phyloP scores from a whole-genome alignment of 2,888 invertebrate species.

The Sesia apiformis region DNA sequence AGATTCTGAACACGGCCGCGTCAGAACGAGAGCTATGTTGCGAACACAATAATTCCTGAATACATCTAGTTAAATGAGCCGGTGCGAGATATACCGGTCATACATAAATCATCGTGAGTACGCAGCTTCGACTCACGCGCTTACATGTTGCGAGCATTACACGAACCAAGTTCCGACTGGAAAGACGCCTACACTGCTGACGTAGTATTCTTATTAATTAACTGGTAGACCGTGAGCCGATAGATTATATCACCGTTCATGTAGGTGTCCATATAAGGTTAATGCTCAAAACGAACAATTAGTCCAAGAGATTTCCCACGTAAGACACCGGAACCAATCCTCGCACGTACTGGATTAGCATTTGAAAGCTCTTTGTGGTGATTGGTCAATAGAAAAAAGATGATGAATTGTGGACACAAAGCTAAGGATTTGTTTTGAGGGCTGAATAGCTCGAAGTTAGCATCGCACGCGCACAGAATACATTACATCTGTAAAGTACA shows the following conservation, averaged over 20 bases:
- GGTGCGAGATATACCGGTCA: constrained; percentile 40
- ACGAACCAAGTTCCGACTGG: constrained; percentile 18
- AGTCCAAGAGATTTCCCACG: constrained; percentile 51
- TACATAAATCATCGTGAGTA: constrained; percentile 61
- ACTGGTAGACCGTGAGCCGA: constrained; percentile 38
- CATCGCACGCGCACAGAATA: constrained; percentile 59
- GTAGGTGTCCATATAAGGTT: constrained; percentile 73
- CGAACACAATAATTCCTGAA: constrained; percentile 59
- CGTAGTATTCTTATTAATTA: constrained; percentile 16
- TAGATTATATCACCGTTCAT: constrained; percentile 67
- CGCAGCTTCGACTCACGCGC: constrained; percentile 31
- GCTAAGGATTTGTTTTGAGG: constrained; percentile 67
- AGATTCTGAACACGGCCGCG: constrained; percentile 47
- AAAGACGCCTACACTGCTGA: constrained; percentile 59
- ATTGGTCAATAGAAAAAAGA: constrained; percentile 62
- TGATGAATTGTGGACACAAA: constrained; percentile 63
- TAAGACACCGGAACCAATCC: constrained; percentile 55
- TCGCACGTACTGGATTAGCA: constrained; percentile 67
- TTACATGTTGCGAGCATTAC: constrained; percentile 1
- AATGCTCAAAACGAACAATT: constrained; percentile 49
- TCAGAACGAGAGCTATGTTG: constrained; percentile 39
- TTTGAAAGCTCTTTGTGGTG: constrained; percentile 69
- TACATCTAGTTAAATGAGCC: constrained; percentile 64
- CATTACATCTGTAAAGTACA: constrained; percentile 35
- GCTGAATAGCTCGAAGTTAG: constrained; percentile 60